A percentile compares a stretch with the other conserved stretches of the same genome.
These are phyloP conservation scores for Calliphora vomitoria DNA, from an alignment of 2,888 invertebrate genomes.

Conservation along the genomic window DNA sequence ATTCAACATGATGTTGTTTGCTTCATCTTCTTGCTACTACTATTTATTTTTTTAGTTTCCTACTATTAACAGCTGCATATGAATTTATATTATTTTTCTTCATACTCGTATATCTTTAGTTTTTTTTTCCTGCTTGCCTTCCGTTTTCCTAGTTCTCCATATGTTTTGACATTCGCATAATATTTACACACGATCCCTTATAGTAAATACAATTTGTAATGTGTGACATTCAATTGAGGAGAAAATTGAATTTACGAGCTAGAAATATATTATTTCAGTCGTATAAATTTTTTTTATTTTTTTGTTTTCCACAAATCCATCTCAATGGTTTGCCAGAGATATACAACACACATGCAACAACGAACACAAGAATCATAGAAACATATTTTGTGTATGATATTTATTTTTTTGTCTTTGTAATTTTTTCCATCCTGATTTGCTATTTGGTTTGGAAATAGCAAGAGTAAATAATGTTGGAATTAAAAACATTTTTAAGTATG, in stretches of 20 bases:
- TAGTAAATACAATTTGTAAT: conserved; percentile 78
- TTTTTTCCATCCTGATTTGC: background rate
- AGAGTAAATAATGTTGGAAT: conserved; percentile 42
- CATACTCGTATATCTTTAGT: background rate
- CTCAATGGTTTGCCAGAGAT: conserved; percentile 8
- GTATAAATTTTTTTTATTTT: conserved; percentile 1
- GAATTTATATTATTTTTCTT: conserved; percentile 38
- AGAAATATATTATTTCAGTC: conserved; percentile 72
- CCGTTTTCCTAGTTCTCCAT: conserved; percentile 50
- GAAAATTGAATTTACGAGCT: conserved; percentile 80
- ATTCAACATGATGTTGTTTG: conserved; percentile 38
- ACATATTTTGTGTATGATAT: conserved; percentile 23
- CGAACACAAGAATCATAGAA: background rate
- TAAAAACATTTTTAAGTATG: background rate
- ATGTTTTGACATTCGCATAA: conserved; percentile 73
- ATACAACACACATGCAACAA: conserved; percentile 1
- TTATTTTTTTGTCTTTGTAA: conserved; percentile 11
- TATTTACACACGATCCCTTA: conserved; percentile 76
- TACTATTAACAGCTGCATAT: conserved; percentile 61
- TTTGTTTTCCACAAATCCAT: background rate
- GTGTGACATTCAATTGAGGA: conserved; percentile 79
- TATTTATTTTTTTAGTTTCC: conserved; percentile 72
- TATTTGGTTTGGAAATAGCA: conserved; percentile 20
- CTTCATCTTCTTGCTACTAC: conserved; percentile 61
- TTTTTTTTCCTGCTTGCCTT: conserved; percentile 6